Percentiles rank a stretch among this genome's conserved stretches.
Evolutionary conservation across 2,113 vertebrate genomes (phyloP).

Genomic region (pig (Sus scrofa)): DNA sequence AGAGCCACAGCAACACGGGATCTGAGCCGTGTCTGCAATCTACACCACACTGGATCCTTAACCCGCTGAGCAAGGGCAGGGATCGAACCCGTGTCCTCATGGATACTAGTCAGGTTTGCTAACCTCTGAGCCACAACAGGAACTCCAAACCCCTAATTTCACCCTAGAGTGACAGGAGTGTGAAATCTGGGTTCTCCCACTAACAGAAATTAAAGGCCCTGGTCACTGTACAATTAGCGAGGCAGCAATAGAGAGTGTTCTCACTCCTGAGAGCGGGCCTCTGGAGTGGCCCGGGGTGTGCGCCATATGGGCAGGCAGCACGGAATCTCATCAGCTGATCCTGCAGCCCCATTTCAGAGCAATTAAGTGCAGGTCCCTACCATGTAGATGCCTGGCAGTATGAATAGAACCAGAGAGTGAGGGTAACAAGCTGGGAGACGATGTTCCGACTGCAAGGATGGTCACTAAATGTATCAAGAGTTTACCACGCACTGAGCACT

Average conservation of each 20-base stretch:
- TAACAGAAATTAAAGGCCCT: not conserved
- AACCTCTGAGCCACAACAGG: no score
- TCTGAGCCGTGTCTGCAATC: no score
- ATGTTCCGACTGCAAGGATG: not conserved
- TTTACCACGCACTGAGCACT: not conserved
- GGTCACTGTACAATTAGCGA: not conserved
- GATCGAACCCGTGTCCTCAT: no score
- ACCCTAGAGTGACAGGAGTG: not conserved
- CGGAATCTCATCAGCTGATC: not conserved
- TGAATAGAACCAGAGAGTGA: not conserved
- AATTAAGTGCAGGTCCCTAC: not conserved
- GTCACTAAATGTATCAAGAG: not conserved
- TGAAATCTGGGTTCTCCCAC: not conserved
- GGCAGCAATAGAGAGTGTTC: not conserved
- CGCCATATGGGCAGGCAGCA: rapidly evolving
- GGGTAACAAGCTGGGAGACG: not conserved
- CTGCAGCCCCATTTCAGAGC: not conserved
- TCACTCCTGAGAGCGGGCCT: not conserved
- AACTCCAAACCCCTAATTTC: not conserved
- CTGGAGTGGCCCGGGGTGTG: not conserved
- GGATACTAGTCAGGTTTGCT: no score
- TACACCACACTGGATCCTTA: no score
- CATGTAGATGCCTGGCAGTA: not conserved
- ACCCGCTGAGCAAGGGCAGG: no score
- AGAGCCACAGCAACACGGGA: no score